Evolutionary conservation across 1,140 invertebrate genomes (phyloP).

Genomic region (Lepidostoma basale): DNA sequence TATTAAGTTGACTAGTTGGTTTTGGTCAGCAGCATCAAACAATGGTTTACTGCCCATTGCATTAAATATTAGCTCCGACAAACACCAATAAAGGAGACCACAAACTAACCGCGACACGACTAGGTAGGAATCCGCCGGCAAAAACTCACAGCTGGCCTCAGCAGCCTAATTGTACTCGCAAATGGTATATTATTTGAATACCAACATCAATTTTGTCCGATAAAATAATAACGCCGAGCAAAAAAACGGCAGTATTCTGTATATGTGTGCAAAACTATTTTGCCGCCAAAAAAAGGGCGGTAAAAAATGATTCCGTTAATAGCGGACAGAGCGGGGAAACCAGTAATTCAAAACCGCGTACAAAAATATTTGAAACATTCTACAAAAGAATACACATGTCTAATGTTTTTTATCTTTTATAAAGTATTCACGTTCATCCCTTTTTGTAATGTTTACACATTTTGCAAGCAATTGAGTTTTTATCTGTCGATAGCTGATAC

Average conservation of each 20-base stretch:
- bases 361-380: too few species aligned
- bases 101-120: background rate
- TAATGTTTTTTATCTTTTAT: too few species aligned
- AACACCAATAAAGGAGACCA: background rate
- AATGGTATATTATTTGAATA: slow-evolving; percentile 29
- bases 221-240: slow-evolving; percentile 17
- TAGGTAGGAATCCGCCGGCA: background rate
- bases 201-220: slow-evolving; percentile 27
- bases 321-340: slow-evolving; percentile 15
- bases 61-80: background rate
- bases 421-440: too few species aligned
- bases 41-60: background rate
- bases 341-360: too few species aligned
- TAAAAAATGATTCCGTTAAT: slow-evolving; percentile 37
- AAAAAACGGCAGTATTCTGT: background rate
- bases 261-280: background rate
- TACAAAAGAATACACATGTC: too few species aligned
- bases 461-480: too few species aligned
- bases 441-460: too few species aligned
- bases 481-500: background rate
- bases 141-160: background rate
- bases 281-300: slow-evolving; percentile 19
- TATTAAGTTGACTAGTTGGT: background rate
- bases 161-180: background rate
- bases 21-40: background rate